Evolutionary conservation across 2,888 invertebrate genomes (phyloP).

Genomic region (Leptopilina drosophilae): DNA sequence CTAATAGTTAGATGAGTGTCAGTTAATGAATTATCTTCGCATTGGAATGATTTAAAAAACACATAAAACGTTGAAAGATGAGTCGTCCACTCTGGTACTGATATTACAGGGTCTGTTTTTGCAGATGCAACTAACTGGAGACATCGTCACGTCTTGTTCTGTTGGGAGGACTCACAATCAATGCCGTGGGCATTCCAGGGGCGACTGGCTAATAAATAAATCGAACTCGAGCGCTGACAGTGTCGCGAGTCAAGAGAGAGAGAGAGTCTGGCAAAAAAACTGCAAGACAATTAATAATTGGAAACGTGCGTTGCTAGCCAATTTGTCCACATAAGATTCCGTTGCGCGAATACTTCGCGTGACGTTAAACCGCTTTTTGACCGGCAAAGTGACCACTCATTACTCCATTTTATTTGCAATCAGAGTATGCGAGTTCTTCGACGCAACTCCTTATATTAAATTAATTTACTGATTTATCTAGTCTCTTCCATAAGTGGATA

Average conservation of each 20-base stretch:
- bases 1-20: slow-evolving; percentile 32
- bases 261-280: slow-evolving; percentile 46
- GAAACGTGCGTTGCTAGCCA: slow-evolving; percentile 67
- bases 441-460: neutral
- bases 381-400: slow-evolving; percentile 49
- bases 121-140: slow-evolving; percentile 23
- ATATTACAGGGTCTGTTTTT: slow-evolving; percentile 8
- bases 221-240: slow-evolving; percentile 55
- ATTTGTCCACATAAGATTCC: slow-evolving; percentile 74
- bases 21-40: slow-evolving; percentile 24
- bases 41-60: slow-evolving; percentile 32
- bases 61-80: slow-evolving; percentile 26
- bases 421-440: neutral
- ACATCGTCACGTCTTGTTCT: slow-evolving; percentile 35
- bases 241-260: slow-evolving; percentile 48
- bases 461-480: too few relatives aligned
- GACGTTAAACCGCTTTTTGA: slow-evolving; percentile 59
- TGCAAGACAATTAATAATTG: slow-evolving; percentile 74
- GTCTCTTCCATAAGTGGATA: too few relatives aligned
- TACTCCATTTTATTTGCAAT: slow-evolving; percentile 51
- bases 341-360: slow-evolving; percentile 50
- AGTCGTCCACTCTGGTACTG: slow-evolving; percentile 10
- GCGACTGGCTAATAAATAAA: slow-evolving; percentile 71
- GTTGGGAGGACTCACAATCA: slow-evolving; percentile 34
- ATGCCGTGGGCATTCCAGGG: slow-evolving; percentile 56